Evolutionary conservation across 1,140 invertebrate species (phyloP), one percentile per base, ranked within the genome.

Genomic region (Megalopta genalis): DNA sequence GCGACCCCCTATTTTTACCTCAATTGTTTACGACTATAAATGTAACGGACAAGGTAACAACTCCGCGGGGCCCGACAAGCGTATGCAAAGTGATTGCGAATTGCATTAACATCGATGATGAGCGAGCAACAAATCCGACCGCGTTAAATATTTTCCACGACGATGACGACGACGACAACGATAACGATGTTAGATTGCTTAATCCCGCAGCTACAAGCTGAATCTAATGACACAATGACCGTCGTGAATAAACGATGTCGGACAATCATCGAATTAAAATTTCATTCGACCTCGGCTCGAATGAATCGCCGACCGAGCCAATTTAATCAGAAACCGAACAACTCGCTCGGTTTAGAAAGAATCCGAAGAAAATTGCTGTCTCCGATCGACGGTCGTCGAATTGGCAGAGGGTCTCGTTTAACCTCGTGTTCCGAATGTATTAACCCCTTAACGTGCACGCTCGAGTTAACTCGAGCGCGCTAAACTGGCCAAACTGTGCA

Each of bases 1-100:
- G 21, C 25, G 39, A 62, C n/a, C 23, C 16, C 25, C 39, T n/a
- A 7, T 32, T 72, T 49, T 49, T 2, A 25, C 46, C 37, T 6
- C 4, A 5, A 2, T 21, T 8, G n/a, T 27, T 75, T 23, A 23
- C 46, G 52, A 16, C 25, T 7, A 63, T n/a, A 12, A 2, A 7
- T 32, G 21, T 37, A 32, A 64, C 32, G 63, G 21, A 42, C 63
- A 66, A 66, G 39, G 64, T 66, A 66, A 46, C 39, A 25, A 25
- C 10, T 66, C 46, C 12, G 4, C 64, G 12, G n/a, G 39, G 39
- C 21, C 6, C n/a, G 64, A 23, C 6, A 25, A 49, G 3, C n/a
- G 14, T n/a, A 66, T 66, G 64, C 64, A 66, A 66, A 66, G 42
- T n/a, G n/a, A 46, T 66, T 39, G 23, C 60, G 65, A 52, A 46